Percentiles rank a stretch among this genome's conserved stretches.
These are phyloP conservation scores for Meandrina meandrites DNA, from an alignment of 92 coral and sea anemone species.

Conservation along the genomic window DNA sequence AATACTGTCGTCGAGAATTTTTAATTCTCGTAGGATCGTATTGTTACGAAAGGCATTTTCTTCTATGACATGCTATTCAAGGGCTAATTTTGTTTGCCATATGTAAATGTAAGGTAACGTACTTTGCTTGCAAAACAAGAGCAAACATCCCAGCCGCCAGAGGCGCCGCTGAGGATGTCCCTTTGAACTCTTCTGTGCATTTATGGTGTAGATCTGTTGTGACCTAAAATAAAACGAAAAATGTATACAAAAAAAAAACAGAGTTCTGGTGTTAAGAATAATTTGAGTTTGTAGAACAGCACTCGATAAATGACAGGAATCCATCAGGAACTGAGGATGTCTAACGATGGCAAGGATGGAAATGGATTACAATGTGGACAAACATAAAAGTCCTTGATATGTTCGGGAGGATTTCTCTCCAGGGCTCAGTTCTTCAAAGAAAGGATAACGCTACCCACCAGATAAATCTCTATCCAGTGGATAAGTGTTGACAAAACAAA, in stretches of 20 bases:
- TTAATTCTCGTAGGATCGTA: no score
- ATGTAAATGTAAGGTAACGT: conserved; percentile 12
- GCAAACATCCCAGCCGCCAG: conserved; percentile 99
- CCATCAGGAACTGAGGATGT: no score
- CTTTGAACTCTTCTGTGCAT: conserved; percentile 98
- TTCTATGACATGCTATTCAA: not conserved
- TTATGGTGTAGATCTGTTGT: conserved; percentile 94
- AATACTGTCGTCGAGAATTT: no score
- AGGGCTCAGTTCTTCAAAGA: no score
- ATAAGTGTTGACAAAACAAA: no score
- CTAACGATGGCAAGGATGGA: no score
- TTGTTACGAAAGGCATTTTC: no score
- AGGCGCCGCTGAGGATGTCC: conserved; percentile 98
- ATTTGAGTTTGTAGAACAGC: not conserved
- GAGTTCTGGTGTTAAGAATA: not conserved
- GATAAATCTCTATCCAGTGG: no score
- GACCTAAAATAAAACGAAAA: conserved; percentile 47
- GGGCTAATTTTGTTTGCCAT: not conserved
- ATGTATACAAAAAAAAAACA: not conserved
- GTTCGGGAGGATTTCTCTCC: no score
- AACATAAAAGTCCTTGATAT: no score
- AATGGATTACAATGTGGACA: no score
- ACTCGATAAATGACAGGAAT: not conserved
- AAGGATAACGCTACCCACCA: no score
- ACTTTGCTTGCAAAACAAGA: conserved; percentile 94